A percentile compares a stretch with the other conserved stretches of the same genome.
phyloP scores from a whole-genome alignment of 1,140 invertebrate genomes.

The Colletes latitarsis region DNA sequence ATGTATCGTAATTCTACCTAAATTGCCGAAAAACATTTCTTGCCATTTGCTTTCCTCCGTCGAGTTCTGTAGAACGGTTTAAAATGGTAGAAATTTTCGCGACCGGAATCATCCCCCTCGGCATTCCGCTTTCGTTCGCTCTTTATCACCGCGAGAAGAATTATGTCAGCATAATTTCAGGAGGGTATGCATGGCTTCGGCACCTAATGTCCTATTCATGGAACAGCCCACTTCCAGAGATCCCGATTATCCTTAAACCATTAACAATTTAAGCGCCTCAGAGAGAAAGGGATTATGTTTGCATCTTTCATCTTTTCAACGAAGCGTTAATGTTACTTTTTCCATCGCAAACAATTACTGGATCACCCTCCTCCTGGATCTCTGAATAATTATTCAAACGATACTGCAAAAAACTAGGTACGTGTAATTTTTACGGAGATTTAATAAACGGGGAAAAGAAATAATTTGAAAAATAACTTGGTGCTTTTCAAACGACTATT shows the following conservation, averaged over 20 bases:
- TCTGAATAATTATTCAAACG: too few relatives aligned
- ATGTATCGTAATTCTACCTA: not conserved
- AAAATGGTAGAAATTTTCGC: constrained; percentile 3
- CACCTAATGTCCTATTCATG: constrained; percentile 28
- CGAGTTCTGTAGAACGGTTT: not conserved
- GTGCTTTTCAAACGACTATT: too few relatives aligned
- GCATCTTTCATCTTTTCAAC: not conserved
- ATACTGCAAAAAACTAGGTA: too few relatives aligned
- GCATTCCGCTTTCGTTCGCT: constrained; percentile 15
- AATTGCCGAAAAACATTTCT: not conserved
- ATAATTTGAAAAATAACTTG: too few relatives aligned
- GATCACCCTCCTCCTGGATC: not conserved
- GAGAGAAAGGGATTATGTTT: not conserved
- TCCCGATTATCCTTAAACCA: not conserved
- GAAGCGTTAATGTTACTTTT: not conserved
- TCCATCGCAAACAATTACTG: not conserved
- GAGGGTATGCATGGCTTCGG: constrained; percentile 8
- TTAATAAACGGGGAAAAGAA: too few relatives aligned
- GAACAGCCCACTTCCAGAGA: not conserved
- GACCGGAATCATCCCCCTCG: not conserved
- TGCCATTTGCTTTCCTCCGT: not conserved
- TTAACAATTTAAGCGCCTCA: not conserved
- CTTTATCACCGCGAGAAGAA: constrained; percentile 2
- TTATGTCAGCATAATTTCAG: constrained; percentile 9
- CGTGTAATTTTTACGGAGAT: too few relatives aligned